Base-by-base conservation (phyloP, 2,888 invertebrate species). In the Cylloceria caligata region DNA sequence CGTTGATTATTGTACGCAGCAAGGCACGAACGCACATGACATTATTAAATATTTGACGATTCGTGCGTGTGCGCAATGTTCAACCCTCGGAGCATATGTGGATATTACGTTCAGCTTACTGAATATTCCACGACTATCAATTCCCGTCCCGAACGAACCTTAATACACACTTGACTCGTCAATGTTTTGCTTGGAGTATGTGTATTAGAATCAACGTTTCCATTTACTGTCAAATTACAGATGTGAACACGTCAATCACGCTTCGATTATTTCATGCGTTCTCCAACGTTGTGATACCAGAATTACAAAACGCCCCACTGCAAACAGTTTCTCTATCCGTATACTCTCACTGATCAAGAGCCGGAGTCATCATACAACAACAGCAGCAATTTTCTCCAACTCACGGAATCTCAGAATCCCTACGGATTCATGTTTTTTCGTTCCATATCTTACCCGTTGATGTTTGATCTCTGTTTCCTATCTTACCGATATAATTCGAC, bases 1-100 rank as follows among this genome's bases (percentile, higher is more conserved):
- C 16, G 36, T 60, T 21, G 19, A 42, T 49, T 49, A 34, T 27
- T n/a, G 30, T 55, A 55, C 11, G 13, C 27, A 30, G n/a, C 30
- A 6, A 27, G 13, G 30, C n/a, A 3, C 36, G 34, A 60, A 36
- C 36, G 19, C 11, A 34, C 9, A 36, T 19, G 60, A 55, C 21
- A 34, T 45, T 72, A 72, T 72, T 60, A 60, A 72, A 60, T 60
- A 45, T 47, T 71, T 21, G 34, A 60, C n/a, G 34, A 45, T 47
- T 45, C 21, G 30, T 7, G 13, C 11, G 19, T 16, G 49, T 5
- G 36, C 36, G 36, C 30, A 34, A 34, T 34, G 11, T 19, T 6
- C 34, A 21, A 16, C 6, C 13, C 11, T 5, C 30, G 19, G 6
- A 30, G 3, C 24, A 24, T 42, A 30, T 30, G 9, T 30, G 16